Percentiles rank a stretch among this genome's conserved stretches.
These are phyloP conservation scores for Drosophila orena DNA, from an alignment of 1,140 invertebrate species.

Conservation along the genomic window DNA sequence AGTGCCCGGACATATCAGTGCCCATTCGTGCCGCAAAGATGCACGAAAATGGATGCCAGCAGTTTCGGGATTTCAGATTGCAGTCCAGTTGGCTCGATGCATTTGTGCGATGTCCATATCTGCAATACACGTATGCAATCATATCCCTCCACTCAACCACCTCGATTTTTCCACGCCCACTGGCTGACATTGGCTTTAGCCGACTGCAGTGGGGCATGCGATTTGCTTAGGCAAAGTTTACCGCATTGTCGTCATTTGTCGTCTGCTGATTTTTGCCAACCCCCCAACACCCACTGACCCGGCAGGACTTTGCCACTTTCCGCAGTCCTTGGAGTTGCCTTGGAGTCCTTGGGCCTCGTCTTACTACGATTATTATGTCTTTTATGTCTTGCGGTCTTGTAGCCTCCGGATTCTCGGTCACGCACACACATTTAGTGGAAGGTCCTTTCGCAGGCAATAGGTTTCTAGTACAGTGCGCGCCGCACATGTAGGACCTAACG, in stretches of 20 bases:
- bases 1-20: not conserved
- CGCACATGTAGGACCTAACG: not conserved
- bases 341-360: slow-evolving; percentile 18
- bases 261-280: slow-evolving; percentile 17
- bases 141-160: not conserved
- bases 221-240: slow-evolving; percentile 51
- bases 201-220: slow-evolving; percentile 15
- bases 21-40: slow-evolving; percentile 26
- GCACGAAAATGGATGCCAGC: slow-evolving; percentile 29
- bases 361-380: slow-evolving; percentile 44
- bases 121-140: not conserved
- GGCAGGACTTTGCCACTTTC: not conserved
- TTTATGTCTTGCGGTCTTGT: slow-evolving; percentile 36
- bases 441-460: slow-evolving; percentile 12
- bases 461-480: slow-evolving; percentile 1
- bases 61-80: slow-evolving; percentile 2
- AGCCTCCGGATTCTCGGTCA: slow-evolving; percentile 11
- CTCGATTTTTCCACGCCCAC: not conserved
- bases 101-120: not conserved
- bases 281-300: not conserved
- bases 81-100: not conserved
- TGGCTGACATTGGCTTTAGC: not conserved
- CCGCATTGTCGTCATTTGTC: slow-evolving; percentile 57
- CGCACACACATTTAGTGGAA: slow-evolving; percentile 7
- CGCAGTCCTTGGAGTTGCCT: not conserved